These are phyloP conservation scores for Boloria euphrosyne DNA, from an alignment of 2,888 invertebrate genomes.

Conservation along the genomic window DNA sequence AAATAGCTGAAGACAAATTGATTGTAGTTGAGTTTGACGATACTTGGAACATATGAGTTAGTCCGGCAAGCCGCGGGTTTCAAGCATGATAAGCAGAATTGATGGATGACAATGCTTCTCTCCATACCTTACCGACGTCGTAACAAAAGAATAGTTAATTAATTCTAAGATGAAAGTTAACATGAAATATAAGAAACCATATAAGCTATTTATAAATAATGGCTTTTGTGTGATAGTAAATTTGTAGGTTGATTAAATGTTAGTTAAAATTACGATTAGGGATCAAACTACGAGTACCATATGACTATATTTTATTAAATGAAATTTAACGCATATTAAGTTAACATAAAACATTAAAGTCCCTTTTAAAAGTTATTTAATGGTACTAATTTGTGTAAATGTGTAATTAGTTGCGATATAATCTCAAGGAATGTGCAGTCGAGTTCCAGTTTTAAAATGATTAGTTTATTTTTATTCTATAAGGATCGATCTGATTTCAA, in stretches of 20 bases:
- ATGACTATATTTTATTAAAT: background rate
- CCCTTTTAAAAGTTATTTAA: background rate
- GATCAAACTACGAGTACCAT: background rate
- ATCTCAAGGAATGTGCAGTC: constrained; percentile 12
- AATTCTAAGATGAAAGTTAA: constrained; percentile 70
- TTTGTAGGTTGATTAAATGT: background rate
- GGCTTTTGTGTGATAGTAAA: constrained; percentile 17
- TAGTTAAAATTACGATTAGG: background rate
- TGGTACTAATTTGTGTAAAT: constrained; percentile 11
- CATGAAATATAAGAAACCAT: constrained; percentile 56
- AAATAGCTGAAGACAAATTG: constrained; percentile 66
- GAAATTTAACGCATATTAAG: background rate
- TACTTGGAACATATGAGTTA: constrained; percentile 55
- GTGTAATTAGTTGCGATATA: constrained; percentile 23
- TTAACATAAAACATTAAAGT: background rate
- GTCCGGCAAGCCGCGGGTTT: constrained; percentile 48
- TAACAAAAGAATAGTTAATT: constrained; percentile 76
- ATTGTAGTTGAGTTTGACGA: constrained; percentile 50
- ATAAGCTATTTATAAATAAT: constrained; percentile 55
- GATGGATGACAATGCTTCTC: constrained; percentile 72
- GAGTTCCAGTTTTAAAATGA: constrained; percentile 9
- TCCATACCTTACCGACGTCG: constrained; percentile 44
- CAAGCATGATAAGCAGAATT: constrained; percentile 72
- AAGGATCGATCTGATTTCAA: constrained; percentile 3
- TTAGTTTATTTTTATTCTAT: constrained; percentile 12